These are phyloP conservation scores for Dendroctonus valens DNA, from an alignment of 1,140 invertebrate genomes.

Conservation along the genomic window DNA sequence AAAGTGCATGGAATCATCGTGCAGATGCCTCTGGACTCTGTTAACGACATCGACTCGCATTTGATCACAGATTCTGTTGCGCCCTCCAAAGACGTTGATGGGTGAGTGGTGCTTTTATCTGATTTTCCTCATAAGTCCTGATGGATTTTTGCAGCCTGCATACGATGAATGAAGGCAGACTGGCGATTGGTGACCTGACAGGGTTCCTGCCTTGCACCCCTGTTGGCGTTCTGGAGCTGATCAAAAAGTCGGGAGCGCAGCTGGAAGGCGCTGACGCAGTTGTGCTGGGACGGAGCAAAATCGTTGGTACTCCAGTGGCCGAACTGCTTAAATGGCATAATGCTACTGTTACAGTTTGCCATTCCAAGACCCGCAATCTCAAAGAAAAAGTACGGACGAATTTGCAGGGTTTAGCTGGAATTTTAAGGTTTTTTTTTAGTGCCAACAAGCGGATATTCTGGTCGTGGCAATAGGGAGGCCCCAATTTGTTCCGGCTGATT, in stretches of 20 bases:
- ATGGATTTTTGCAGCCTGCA: constrained; percentile 64
- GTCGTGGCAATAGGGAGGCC: constrained; percentile 93
- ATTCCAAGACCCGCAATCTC: constrained; percentile 89
- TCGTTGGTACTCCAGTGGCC: constrained; percentile 93
- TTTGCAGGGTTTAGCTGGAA: constrained; percentile 7
- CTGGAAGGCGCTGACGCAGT: constrained; percentile 87
- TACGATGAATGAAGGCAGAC: constrained; percentile 87
- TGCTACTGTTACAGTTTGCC: constrained; percentile 95
- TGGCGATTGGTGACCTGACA: constrained; percentile 78
- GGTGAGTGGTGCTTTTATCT: constrained; percentile 57
- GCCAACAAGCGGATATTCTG: constrained; percentile 84
- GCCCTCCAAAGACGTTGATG: constrained; percentile 92
- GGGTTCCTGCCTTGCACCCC: constrained; percentile 94
- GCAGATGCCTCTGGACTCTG: constrained; percentile 91
- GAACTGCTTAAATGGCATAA: constrained; percentile 96
- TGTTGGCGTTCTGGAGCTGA: constrained; percentile 88
- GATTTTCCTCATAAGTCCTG: neutral
- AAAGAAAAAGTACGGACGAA: constrained; percentile 63
- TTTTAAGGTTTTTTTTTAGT: constrained; percentile 36
- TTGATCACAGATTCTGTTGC: constrained; percentile 83
- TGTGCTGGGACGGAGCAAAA: constrained; percentile 95
- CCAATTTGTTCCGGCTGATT: constrained; percentile 89
- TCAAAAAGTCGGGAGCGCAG: constrained; percentile 74
- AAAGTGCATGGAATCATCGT: constrained; percentile 94
- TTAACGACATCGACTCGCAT: constrained; percentile 80